These are phyloP conservation scores for Heliconius hermathena DNA, from an alignment of 1,140 invertebrate species.

Conservation along the genomic window DNA sequence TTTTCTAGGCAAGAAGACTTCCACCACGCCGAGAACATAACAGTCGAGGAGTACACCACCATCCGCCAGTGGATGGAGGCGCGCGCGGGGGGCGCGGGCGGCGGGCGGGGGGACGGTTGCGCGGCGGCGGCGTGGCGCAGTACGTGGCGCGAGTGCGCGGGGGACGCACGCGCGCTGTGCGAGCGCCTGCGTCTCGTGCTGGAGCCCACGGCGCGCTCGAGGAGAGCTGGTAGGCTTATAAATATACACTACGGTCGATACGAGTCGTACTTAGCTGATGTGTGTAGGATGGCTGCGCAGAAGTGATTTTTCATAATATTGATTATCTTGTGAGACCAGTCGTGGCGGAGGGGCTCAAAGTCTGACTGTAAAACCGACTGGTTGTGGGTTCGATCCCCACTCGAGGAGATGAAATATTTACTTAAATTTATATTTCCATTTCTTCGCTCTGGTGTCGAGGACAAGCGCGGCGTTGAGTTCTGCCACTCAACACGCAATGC, in stretches of 20 bases:
- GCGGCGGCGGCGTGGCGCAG: conserved; percentile 59
- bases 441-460: too few species aligned
- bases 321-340: too few species aligned
- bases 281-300: too few species aligned
- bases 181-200: conserved; percentile 96
- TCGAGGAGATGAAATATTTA: too few species aligned
- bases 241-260: not conserved
- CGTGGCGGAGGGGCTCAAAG: too few species aligned
- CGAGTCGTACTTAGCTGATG: not conserved
- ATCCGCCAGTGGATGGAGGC: conserved; percentile 52
- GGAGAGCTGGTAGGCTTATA: conserved; percentile 86
- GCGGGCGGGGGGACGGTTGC: not conserved
- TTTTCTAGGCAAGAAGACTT: conserved; percentile 47
- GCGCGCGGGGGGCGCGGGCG: conserved; percentile 22
- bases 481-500: too few species aligned
- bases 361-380: too few species aligned
- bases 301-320: too few species aligned
- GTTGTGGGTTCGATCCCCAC: too few species aligned
- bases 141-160: conserved; percentile 82
- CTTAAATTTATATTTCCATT: too few species aligned
- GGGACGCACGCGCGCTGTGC: conserved; percentile 93
- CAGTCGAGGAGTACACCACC: conserved; percentile 60
- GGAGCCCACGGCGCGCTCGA: conserved; percentile 96
- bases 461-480: too few species aligned
- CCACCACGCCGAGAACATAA: conserved; percentile 51